Evolutionary conservation across 2,113 vertebrate species (phyloP).

Genomic region (Paralichthys olivaceus): DNA sequence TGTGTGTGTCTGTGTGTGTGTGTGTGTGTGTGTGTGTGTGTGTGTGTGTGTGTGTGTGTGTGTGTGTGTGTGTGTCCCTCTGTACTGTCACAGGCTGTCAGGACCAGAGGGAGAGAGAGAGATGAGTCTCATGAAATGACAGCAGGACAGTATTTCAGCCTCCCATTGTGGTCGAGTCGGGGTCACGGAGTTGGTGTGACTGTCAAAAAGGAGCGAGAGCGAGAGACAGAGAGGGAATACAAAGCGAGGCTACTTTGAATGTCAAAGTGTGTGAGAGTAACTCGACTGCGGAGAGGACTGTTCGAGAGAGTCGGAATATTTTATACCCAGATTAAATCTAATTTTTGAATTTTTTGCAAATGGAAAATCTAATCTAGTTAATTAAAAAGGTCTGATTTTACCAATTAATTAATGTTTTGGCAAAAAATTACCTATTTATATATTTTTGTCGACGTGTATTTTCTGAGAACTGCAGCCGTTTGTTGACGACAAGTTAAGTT

Average conservation of each 20-base stretch:
- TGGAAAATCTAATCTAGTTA: too few relatives aligned
- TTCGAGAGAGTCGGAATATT: background rate
- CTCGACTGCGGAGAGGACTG: too few relatives aligned
- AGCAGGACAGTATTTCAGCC: constrained; percentile 43
- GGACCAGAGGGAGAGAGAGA: constrained; percentile 49
- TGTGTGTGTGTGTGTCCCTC: constrained; percentile 23
- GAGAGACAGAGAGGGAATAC: constrained; percentile 9
- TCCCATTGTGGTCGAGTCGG: constrained; percentile 40
- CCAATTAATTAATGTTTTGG: too few relatives aligned
- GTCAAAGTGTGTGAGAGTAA: background rate
- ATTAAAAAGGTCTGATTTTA: too few relatives aligned
- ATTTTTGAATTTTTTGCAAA: too few relatives aligned
- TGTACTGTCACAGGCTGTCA: constrained; percentile 73
- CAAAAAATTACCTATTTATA: too few relatives aligned
- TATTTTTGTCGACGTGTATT: too few relatives aligned
- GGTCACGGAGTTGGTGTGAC: constrained; percentile 54
- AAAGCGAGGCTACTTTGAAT: background rate
- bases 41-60: constrained; percentile 54
- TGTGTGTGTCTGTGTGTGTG: constrained; percentile 50
- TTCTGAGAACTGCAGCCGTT: too few relatives aligned
- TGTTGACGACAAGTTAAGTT: too few relatives aligned
- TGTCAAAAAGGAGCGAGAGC: constrained; percentile 4
- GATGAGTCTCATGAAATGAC: constrained; percentile 61
- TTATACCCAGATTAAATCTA: background rate
- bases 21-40: constrained; percentile 56